Base-by-base conservation (phyloP, 1,140 invertebrate genomes). In the Drosophila lini region DNA sequence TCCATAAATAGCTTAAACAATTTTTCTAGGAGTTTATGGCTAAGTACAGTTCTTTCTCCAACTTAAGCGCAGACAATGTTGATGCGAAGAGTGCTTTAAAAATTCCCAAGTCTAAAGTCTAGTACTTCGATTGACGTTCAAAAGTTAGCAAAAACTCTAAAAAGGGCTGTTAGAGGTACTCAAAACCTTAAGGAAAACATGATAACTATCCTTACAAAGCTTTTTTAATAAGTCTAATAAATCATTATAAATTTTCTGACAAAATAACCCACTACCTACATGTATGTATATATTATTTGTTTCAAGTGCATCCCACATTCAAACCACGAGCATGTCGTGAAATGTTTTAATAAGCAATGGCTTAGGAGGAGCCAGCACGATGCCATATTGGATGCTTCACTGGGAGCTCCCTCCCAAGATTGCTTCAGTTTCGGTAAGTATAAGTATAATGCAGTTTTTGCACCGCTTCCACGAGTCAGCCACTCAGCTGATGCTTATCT, bases 401-500 rank as follows among this genome's bases (percentile, higher is more conserved):
- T 61, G 45, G 47, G 28, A 28, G 25, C 53, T 62, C 1, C 22
- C 59, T 22, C 15, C 55, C 31, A 56, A 44, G 63, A 71, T 48
- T 44, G 59, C 65, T 45, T 47, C 53, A 63, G 40, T 75, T 80
- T 64, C 40, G 67, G 59, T 68, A 60, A 81, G 60, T 69, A 70
- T 68, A 63, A 81, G 60, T 69, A 74, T 64, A 78, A 71, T 78
- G 78, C 69, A 70, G 79, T 69, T 80, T 58, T 62, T 44, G 38
- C 34, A 55, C 52, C 52, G 52, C 52, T 38, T 53, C 67, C 41
- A 42, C 31, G 52, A 38, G 52, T 57, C 61, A 40, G 25, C 38
- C 67, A 70, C 71, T 75, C 81, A 76, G 73, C 76, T 85, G 81
- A 89, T 86, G 84, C 78, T 80, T 89, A 86, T 86, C 83, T 88